A percentile compares a stretch with the other conserved stretches of the same genome.
These are phyloP conservation scores for Lasioglossum villosulum DNA, from an alignment of 2,888 invertebrate genomes.

Conservation along the genomic window DNA sequence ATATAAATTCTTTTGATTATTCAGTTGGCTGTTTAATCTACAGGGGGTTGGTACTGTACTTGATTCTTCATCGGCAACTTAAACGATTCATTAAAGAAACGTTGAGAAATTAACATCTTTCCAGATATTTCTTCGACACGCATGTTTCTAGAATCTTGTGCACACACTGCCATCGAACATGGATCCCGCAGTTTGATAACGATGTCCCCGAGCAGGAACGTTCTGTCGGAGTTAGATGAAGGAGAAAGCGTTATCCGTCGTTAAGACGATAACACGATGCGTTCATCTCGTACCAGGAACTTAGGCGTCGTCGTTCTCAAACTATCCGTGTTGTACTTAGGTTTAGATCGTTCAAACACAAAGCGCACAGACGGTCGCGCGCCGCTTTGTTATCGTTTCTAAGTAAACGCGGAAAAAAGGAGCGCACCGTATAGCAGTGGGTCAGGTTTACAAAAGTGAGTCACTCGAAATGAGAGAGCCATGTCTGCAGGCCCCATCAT, in stretches of 20 bases:
- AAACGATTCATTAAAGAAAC: not conserved
- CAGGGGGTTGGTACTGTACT: no score
- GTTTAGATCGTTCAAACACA: conserved; percentile 57
- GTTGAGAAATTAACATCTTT: not conserved
- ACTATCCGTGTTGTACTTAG: conserved; percentile 22
- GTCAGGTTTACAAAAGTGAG: conserved; percentile 64
- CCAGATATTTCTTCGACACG: not conserved
- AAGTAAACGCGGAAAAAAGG: conserved; percentile 56
- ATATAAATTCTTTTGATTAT: no score
- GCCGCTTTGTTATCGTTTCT: conserved; percentile 61
- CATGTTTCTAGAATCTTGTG: not conserved
- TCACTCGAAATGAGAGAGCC: conserved; percentile 62
- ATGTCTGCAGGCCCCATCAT: conserved; percentile 28
- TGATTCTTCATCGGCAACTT: no score
- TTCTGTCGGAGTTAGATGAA: not conserved
- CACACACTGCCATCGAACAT: not conserved
- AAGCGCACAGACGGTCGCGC: conserved; percentile 35
- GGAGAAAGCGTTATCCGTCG: not conserved
- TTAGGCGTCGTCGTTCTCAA: conserved; percentile 1
- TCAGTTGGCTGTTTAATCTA: no score
- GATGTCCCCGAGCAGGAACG: not conserved
- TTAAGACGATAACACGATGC: conserved; percentile 29
- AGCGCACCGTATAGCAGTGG: conserved; percentile 23
- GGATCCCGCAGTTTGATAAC: not conserved
- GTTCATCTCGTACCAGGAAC: conserved; percentile 28